Percentiles rank a stretch among this genome's conserved stretches.
These are phyloP conservation scores for Myanophis thanlyinensis DNA, from an alignment of 2,113 vertebrate genomes.

Conservation along the genomic window DNA sequence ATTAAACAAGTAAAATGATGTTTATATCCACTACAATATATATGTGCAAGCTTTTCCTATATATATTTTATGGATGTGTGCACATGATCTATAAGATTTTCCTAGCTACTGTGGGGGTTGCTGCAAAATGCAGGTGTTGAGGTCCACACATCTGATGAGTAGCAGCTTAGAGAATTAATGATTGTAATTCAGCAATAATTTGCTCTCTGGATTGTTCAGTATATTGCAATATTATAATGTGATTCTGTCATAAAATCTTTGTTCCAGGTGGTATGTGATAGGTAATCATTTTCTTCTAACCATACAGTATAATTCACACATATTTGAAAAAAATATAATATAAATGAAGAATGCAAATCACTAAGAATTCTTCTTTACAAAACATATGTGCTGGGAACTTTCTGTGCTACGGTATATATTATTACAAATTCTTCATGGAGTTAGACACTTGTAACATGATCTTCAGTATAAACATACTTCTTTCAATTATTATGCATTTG, in stretches of 20 bases:
- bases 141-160: background rate
- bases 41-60: background rate
- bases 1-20: background rate
- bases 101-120: background rate
- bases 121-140: background rate
- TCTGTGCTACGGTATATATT: background rate
- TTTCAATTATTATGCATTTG: background rate
- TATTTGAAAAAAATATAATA: background rate
- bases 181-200: background rate
- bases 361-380: background rate
- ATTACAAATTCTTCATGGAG: background rate
- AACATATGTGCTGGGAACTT: background rate
- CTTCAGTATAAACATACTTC: background rate
- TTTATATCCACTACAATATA: background rate
- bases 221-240: background rate
- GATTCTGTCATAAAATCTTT: background rate
- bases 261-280: background rate
- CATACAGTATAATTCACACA: background rate
- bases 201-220: background rate
- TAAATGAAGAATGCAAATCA: background rate
- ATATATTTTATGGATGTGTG: background rate
- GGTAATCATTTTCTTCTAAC: background rate
- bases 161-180: background rate
- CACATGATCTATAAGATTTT: background rate
- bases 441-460: background rate